These are phyloP conservation scores for Pao palembangensis DNA, from an alignment of 2,113 vertebrate species.

Conservation along the genomic window DNA sequence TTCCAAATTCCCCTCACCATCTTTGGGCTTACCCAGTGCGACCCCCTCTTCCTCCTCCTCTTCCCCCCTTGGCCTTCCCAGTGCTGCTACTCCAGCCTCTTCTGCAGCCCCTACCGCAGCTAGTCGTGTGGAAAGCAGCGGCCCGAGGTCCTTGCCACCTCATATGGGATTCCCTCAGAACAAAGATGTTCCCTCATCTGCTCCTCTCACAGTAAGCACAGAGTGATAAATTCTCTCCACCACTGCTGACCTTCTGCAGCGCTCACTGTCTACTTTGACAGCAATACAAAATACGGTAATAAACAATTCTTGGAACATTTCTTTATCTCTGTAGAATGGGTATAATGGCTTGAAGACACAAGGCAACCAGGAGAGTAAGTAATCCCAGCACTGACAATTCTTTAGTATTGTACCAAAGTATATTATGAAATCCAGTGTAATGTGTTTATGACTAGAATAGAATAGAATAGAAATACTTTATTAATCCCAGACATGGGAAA, in stretches of 20 bases:
- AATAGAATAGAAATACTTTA: too few relatives aligned
- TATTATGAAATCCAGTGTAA: conserved; percentile 3
- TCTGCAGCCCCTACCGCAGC: conserved; percentile 40
- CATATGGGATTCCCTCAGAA: conserved; percentile 65
- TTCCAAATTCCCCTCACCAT: conserved; percentile 68
- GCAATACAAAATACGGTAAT: background rate
- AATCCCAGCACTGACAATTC: conserved; percentile 5
- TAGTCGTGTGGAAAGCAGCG: conserved; percentile 55
- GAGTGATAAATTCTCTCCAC: background rate
- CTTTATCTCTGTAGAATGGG: conserved; percentile 80
- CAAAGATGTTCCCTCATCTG: conserved; percentile 59
- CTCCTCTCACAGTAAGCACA: conserved; percentile 55
- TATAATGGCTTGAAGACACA: conserved; percentile 80
- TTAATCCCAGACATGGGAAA: too few relatives aligned
- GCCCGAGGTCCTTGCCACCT: conserved; percentile 52
- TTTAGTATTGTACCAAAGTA: background rate
- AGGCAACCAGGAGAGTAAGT: conserved; percentile 85
- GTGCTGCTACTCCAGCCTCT: conserved; percentile 50
- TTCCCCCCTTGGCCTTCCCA: conserved; percentile 62
- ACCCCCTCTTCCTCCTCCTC: conserved; percentile 58
- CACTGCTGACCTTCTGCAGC: background rate
- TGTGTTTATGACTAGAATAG: conserved; percentile 12
- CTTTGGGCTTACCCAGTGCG: conserved; percentile 68
- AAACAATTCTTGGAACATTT: conserved; percentile 1
- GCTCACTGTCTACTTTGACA: background rate